A percentile compares a stretch with the other conserved stretches of the same genome.
phyloP scores from a whole-genome alignment of 2,113 vertebrate species.

The Phalacrocorax pelagicus region DNA sequence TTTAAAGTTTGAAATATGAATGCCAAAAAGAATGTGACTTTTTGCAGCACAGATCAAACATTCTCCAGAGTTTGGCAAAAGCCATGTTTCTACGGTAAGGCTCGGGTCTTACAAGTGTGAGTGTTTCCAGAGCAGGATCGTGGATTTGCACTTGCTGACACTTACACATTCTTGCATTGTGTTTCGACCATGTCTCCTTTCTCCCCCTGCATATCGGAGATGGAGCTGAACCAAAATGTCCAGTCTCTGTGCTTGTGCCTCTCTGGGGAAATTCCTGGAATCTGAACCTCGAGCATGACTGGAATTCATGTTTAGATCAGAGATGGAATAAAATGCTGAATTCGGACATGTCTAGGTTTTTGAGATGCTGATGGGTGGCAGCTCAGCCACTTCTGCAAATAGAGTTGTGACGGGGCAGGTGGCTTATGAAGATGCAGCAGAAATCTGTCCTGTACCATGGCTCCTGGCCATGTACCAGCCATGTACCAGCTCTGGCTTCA shows the following conservation, averaged over 20 bases:
- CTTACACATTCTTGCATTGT: slow-evolving; percentile 58
- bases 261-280: slow-evolving; percentile 32
- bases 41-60: slow-evolving; percentile 51
- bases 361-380: not conserved
- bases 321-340: not conserved
- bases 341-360: not conserved
- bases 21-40: slow-evolving; percentile 62
- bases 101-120: not conserved
- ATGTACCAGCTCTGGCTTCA: not conserved
- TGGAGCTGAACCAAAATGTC: slow-evolving; percentile 56
- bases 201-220: not conserved
- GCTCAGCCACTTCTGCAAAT: not conserved
- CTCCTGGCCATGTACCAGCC: not conserved
- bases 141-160: slow-evolving; percentile 60
- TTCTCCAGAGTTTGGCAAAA: slow-evolving; percentile 54
- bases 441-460: not conserved
- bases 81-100: not conserved
- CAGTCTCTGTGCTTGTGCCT: not conserved
- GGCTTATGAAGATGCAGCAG: not conserved
- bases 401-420: not conserved
- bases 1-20: slow-evolving; percentile 63
- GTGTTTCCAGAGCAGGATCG: slow-evolving; percentile 52
- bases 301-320: slow-evolving; percentile 31
- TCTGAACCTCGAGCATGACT: not conserved
- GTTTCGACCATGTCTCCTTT: slow-evolving; percentile 42